Evolutionary conservation across 2,888 invertebrate species (phyloP).

Genomic region (Smittia sp.): DNA sequence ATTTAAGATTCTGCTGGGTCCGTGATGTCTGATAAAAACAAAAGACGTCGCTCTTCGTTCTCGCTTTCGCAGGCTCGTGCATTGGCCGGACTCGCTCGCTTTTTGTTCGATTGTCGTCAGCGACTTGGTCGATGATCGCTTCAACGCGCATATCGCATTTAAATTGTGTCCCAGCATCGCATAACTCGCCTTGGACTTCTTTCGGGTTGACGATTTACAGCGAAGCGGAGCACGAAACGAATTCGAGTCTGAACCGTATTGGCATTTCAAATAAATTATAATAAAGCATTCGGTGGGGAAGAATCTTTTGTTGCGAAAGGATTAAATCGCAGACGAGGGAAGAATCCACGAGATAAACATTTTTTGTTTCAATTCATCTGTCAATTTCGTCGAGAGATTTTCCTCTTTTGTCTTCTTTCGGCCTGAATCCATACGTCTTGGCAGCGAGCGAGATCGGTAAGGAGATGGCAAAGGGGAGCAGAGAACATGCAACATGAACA

Average conservation of each 20-base stretch:
- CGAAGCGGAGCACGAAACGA: not conserved
- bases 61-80: not conserved
- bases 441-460: not conserved
- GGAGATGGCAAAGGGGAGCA: conserved; percentile 5
- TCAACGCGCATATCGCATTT: not conserved
- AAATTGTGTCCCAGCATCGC: not conserved
- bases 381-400: conserved; percentile 23
- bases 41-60: conserved; percentile 15
- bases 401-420: not conserved
- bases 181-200: not conserved
- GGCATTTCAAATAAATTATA: conserved; percentile 25
- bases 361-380: conserved; percentile 40
- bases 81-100: too few relatives aligned
- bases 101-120: conserved; percentile 1
- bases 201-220: conserved; percentile 11
- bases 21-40: conserved; percentile 26
- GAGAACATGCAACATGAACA: conserved; percentile 20
- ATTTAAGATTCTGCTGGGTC: conserved; percentile 28
- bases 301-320: conserved; percentile 4
- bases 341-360: conserved; percentile 33
- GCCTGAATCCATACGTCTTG: conserved; percentile 1
- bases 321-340: conserved; percentile 12
- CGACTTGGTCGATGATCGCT: not conserved
- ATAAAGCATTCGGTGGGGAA: conserved; percentile 9
- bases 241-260: conserved; percentile 23